Percentiles rank a stretch among this genome's conserved stretches.
Conservation (phyloP, 2,888 invertebrate genomes). For the Catocala fraxini region DNA sequence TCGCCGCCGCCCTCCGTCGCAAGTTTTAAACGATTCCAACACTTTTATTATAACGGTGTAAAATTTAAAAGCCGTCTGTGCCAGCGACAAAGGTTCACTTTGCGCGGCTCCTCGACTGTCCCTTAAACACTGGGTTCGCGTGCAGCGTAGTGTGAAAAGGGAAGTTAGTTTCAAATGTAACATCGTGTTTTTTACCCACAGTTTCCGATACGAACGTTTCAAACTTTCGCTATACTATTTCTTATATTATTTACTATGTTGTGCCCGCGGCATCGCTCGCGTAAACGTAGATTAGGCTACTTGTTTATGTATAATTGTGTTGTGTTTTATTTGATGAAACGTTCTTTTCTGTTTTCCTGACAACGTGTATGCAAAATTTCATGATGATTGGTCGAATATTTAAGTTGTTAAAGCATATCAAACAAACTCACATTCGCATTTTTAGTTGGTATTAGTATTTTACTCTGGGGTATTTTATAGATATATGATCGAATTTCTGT, state of each 20-base stretch:
- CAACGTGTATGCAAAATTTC: too few relatives aligned
- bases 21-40: slow-evolving; percentile 30
- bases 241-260: slow-evolving; percentile 13
- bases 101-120: slow-evolving; percentile 31
- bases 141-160: slow-evolving; percentile 57
- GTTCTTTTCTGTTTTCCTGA: too few relatives aligned
- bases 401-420: too few relatives aligned
- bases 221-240: slow-evolving; percentile 22
- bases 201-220: slow-evolving; percentile 25
- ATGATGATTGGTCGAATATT: too few relatives aligned
- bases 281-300: too few relatives aligned
- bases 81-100: slow-evolving; percentile 32
- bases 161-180: slow-evolving; percentile 50
- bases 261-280: not conserved
- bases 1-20: slow-evolving; percentile 3
- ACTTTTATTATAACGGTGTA: slow-evolving; percentile 37
- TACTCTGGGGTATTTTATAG: too few relatives aligned
- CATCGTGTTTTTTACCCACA: slow-evolving; percentile 39
- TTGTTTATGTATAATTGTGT: too few relatives aligned
- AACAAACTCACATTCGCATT: too few relatives aligned
- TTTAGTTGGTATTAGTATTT: too few relatives aligned
- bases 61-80: slow-evolving; percentile 33
- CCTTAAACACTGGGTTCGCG: slow-evolving; percentile 62
- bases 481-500: too few relatives aligned
- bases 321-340: too few relatives aligned